Base-by-base conservation (phyloP, 2,113 vertebrate genomes). In the Chionis minor region DNA sequence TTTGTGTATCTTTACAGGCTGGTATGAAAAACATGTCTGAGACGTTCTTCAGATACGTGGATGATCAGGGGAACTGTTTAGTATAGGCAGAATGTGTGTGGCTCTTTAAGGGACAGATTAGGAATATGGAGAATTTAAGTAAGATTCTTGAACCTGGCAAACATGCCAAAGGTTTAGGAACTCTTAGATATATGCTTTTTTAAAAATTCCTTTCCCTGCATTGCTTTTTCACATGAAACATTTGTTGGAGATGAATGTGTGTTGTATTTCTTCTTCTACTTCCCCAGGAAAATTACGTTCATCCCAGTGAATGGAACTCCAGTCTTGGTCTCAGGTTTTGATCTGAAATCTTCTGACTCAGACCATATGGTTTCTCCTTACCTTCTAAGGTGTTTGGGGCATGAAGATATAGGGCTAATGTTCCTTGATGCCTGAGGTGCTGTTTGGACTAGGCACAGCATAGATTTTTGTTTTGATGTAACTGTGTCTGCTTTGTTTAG, bases 401-500 rank as follows among this genome's bases (percentile, higher is more conserved):
- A 30, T 71, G 4, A 58, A 23, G 22, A 19, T 54, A 8, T 0
- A 58, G 75, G 52, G 18, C 9, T 44, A 21, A 56, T 62, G 21
- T 26, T 49, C 4, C 72, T 75, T 1, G 10, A 2, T 88, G 30
- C 17, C 9, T 4, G 21, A 67, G 23, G 6, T 74, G 7, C 11
- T 83, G 26, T 72, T 83, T 75, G 56, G 9, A 63, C 21, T 40
- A 75, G 77, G 38, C 6, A 24, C 22, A 33, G 30, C 3, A 3
- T 22, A 24, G 83, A 14, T 54, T 52, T 45, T 61, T 61, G 33
- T 65, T 87, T 74, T 90, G 51, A 58, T 81, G 22, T 88, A 47
- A 84, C 32, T 75, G 2, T 58, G 23, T 92, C 75, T 96, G 89
- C 82, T 98, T 95, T 96, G 54, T 97, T 80, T 96, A 99, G 99